Evolutionary conservation across 2,113 vertebrate species (phyloP), one percentile per base, ranked within the genome.

Genomic region (Syngnathus scovelli): DNA sequence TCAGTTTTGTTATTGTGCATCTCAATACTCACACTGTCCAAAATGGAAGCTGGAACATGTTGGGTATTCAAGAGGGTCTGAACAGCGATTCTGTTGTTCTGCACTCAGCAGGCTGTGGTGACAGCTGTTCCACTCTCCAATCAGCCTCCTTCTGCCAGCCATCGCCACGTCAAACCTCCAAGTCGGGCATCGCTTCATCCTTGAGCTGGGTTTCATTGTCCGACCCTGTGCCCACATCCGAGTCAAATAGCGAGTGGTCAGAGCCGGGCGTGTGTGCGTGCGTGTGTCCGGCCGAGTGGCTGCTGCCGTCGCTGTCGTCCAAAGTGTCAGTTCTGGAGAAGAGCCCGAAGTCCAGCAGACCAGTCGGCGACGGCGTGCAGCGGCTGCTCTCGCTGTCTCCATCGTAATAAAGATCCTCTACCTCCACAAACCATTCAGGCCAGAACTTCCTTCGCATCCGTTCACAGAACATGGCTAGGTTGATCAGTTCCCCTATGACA

Each of bases 401-500:
- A 12, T 96, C 94, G 0, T 93, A 97, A 54, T 91, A 87, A 55
- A 94, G 90, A 78, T 96, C 94, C 74, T 97, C 94, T 15, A 92
- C 91, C 13, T 95, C 94, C 0, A 94, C 91, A 21, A 94, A 94
- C 97, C 97, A 99, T 80, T 99, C 96, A 0, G 96, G 97, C 96
- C 96, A 99, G 83, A 98, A 98, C 89, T 88, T 93, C 83, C 94
- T 92, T 71, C 95, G 89, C 88, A 98, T 98, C 74, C 96, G 92
- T 86, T 99, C 97, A 51, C 96, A 99, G 86, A 98, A 98, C 94
- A 96, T 95, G 72, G 95, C 94, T 21, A 99, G 91, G 79, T 99
- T 98, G 83, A 96, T 95, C 52, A 98, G 90, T 82, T 98, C 96
- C 71, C 95, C 97, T 98, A 91, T 8, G 65, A 71, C 67, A 69